phyloP scores from a whole-genome alignment of 1,140 invertebrate species.

The Euglossa dilemma region DNA sequence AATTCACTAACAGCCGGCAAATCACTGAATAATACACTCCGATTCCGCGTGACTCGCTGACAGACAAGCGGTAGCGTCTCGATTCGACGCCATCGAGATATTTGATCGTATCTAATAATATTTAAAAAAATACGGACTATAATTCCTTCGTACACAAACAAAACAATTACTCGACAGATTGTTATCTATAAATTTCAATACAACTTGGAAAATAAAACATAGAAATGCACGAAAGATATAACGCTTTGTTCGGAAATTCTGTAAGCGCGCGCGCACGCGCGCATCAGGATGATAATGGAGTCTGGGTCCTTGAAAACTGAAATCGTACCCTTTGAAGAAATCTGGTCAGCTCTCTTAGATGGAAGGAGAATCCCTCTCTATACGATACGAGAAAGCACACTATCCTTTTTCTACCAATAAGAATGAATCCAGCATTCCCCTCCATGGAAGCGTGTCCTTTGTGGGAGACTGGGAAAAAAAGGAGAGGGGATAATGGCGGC shows the following conservation, averaged over 20 bases:
- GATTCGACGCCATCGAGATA: constrained; percentile 62
- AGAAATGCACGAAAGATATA: background rate
- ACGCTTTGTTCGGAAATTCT: constrained; percentile 64
- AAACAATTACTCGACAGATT: background rate
- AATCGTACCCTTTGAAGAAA: constrained; percentile 83
- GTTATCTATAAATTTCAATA: background rate
- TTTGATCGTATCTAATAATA: background rate
- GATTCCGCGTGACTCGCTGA: constrained; percentile 42
- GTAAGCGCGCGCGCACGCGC: constrained; percentile 33
- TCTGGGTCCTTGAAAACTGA: constrained; percentile 82
- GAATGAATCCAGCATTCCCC: constrained; percentile 36
- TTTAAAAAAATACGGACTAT: constrained; percentile 1
- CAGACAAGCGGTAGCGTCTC: constrained; percentile 52
- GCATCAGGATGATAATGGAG: constrained; percentile 70
- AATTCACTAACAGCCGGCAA: constrained; percentile 13
- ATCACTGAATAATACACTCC: constrained; percentile 26
- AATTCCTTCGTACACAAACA: background rate
- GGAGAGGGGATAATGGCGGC: constrained; percentile 78
- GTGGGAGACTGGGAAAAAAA: constrained; percentile 57
- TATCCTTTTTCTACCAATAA: constrained; percentile 63
- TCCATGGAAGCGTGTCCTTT: constrained; percentile 62
- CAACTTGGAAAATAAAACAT: background rate
- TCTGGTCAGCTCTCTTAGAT: constrained; percentile 71
- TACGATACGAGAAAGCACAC: constrained; percentile 31
- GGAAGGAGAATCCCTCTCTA: constrained; percentile 59